Evolutionary conservation across 2,113 vertebrate species (phyloP), one percentile per base, ranked within the genome.

Genomic region (Leptobrachium ailaonicum): DNA sequence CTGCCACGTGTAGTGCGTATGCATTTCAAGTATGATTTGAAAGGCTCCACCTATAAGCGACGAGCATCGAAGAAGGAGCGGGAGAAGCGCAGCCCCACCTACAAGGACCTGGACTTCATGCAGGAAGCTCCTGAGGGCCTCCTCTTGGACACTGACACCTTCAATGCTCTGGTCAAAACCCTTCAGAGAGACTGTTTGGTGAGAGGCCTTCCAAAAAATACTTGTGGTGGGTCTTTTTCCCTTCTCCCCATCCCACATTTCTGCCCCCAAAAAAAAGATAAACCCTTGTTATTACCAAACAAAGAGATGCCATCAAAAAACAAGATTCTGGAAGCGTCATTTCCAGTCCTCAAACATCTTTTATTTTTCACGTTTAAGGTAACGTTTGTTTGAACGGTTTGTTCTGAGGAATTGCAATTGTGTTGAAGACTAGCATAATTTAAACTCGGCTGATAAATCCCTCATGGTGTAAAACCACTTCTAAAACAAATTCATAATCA

Each of bases 71-170:
- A 93, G 87, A 99, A 99, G 82, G 98, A 99, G 79, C 91, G 96
- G 32, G 96, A 99, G 82, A 99, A 99, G 85, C 93, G 92, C 66
- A 89, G 86, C 82, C 98, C 98, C 68, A 99, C 98, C 0, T 98
- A 95, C 90, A 99, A 99, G 89, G 98, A 99, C 86, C 90, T 99
- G 45, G 98, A 99, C 87, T 99, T 98, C 88, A 98, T 99, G 86
- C 96, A 99, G 76, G 95, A 99, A 87, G 83, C 95, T 83, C 94
- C 91, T 0, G 97, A 99, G 0, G 97, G 96, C 60, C 91, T 99
- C 60, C 92, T 98, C 91, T 86, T 99, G 76, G 98, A 99, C 6
- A 89, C 92, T 0, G 97, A 99, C 89, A 99, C 96, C 20, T 96
- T 96, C 85, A 96, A 86, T 0, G 98, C 98, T 0, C 74, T 99